Conservation (phyloP, 2,888 invertebrate genomes). For the Gasteruption jaculator region DNA sequence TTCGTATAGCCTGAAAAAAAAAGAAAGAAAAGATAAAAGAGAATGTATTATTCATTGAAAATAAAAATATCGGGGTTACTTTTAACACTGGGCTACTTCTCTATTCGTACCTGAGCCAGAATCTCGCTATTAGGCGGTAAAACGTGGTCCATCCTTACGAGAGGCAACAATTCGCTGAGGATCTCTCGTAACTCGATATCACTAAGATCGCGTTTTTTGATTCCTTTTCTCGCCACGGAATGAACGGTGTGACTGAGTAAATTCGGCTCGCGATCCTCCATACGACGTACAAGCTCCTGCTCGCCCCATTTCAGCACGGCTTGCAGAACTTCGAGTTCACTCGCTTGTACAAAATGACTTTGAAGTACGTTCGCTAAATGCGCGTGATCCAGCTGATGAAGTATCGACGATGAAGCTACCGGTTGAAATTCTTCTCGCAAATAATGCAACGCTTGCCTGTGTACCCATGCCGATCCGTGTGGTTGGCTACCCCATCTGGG, state of each 20-base stretch:
- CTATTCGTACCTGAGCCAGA: conserved; percentile 60
- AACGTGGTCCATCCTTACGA: conserved; percentile 86
- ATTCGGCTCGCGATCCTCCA: conserved; percentile 89
- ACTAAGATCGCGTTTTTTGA: conserved; percentile 75
- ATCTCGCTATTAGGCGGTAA: conserved; percentile 79
- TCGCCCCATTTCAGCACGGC: conserved; percentile 88
- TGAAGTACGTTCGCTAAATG: conserved; percentile 72
- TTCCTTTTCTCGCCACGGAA: conserved; percentile 80
- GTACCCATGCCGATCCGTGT: conserved; percentile 91
- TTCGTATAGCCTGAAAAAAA: conserved; percentile 54
- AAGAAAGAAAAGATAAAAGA: conserved; percentile 7
- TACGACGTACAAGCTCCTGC: conserved; percentile 72
- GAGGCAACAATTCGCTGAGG: conserved; percentile 75
- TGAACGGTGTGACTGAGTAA: conserved; percentile 89
- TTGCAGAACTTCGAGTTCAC: conserved; percentile 84
- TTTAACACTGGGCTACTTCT: not conserved
- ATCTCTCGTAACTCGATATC: conserved; percentile 84
- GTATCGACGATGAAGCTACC: conserved; percentile 67
- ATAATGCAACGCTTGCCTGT: conserved; percentile 85
- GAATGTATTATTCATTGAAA: conserved; percentile 4
- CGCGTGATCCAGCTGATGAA: conserved; percentile 72
- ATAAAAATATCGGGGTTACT: conserved; percentile 6
- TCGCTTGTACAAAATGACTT: conserved; percentile 77
- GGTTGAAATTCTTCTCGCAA: conserved; percentile 87
- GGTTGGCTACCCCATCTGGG: conserved; percentile 78